A percentile compares a stretch with the other conserved stretches of the same genome.
These are phyloP conservation scores for Cataglyphis livida DNA, from an alignment of 2,888 invertebrate species.

Conservation along the genomic window DNA sequence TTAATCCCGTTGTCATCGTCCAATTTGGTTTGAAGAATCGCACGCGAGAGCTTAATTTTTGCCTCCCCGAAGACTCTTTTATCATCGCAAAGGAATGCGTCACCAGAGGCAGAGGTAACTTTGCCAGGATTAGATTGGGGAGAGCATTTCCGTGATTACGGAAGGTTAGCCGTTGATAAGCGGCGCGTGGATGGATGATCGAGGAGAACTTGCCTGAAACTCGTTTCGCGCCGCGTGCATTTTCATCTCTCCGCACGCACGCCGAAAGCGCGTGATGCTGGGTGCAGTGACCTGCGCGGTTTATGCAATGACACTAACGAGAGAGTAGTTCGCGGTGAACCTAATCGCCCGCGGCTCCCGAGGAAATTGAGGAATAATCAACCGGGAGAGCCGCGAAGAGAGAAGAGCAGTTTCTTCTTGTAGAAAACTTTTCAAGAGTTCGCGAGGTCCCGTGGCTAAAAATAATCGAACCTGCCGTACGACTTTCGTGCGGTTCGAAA, in stretches of 20 bases:
- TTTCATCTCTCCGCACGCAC: conserved; percentile 41
- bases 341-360: too few relatives aligned
- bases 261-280: conserved; percentile 72
- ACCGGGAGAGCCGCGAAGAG: background rate
- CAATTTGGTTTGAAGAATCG: background rate
- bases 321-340: conserved; percentile 19
- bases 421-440: background rate
- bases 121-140: background rate
- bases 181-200: conserved; percentile 54
- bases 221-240: conserved; percentile 53
- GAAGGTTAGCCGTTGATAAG: conserved; percentile 31
- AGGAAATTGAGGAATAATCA: background rate
- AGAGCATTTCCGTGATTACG: conserved; percentile 12
- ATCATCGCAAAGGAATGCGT: background rate
- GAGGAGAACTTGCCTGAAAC: conserved; percentile 48
- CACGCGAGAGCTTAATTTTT: background rate
- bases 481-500: background rate
- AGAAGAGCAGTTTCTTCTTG: background rate
- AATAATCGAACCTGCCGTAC: background rate
- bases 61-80: background rate
- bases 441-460: background rate
- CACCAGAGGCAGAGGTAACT: background rate
- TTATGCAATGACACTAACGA: conserved; percentile 57
- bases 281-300: conserved; percentile 74
- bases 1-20: background rate